Evolutionary conservation across 2,797 vertebrate species (phyloP).

Genomic region (Sebastes hopkinsi): DNA sequence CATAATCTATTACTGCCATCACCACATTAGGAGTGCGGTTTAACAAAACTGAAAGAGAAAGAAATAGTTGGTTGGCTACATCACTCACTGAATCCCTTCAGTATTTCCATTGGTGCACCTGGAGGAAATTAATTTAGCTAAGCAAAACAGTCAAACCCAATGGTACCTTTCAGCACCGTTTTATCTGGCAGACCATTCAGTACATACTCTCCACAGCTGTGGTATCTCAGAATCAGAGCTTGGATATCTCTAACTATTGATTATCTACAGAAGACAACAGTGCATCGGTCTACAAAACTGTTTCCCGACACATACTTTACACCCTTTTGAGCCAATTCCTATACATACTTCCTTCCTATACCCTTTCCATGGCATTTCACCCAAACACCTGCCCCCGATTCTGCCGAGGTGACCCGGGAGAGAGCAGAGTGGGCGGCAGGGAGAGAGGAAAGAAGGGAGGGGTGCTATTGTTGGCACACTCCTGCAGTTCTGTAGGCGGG

Average conservation of each 20-base stretch:
- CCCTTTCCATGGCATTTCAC: slow-evolving; percentile 4
- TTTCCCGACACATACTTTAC: not conserved
- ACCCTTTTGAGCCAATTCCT: not conserved
- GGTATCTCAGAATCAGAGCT: slow-evolving; percentile 9
- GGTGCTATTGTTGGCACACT: slow-evolving; percentile 72
- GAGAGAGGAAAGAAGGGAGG: slow-evolving; percentile 46
- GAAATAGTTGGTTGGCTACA: not conserved
- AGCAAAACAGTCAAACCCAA: slow-evolving; percentile 52
- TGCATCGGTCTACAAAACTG: not conserved
- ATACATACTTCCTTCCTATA: not conserved
- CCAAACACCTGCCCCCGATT: slow-evolving; percentile 57
- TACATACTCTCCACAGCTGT: slow-evolving; percentile 21
- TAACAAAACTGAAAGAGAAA: slow-evolving; percentile 4
- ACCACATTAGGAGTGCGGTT: not conserved
- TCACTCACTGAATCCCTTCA: slow-evolving; percentile 7
- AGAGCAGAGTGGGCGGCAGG: slow-evolving; percentile 17
- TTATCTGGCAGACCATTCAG: slow-evolving; percentile 30
- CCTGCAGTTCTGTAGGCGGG: slow-evolving; percentile 44
- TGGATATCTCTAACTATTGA: not conserved
- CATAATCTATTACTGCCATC: slow-evolving; percentile 21
- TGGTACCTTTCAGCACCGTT: slow-evolving; percentile 27
- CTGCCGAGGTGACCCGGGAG: slow-evolving; percentile 2
- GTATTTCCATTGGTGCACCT: slow-evolving; percentile 39
- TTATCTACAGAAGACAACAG: not conserved
- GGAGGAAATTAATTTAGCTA: slow-evolving; percentile 57